Evolutionary conservation across 92 coral and sea anemone species (phyloP).

Genomic region (Epizoanthus illoricatus): DNA sequence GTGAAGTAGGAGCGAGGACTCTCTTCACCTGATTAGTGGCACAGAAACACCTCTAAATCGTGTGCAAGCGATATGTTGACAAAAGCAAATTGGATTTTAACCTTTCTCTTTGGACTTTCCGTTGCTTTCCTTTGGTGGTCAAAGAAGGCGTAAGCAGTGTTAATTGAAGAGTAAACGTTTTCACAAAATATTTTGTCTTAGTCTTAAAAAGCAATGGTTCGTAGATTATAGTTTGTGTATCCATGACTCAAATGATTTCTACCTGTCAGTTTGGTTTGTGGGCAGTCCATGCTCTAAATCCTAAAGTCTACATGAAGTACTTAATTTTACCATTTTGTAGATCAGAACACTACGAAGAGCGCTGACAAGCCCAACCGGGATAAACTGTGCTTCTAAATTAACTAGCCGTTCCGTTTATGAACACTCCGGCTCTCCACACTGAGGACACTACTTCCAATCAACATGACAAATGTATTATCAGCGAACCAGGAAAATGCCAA

Average conservation of each 20-base stretch:
- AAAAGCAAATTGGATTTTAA: conserved; percentile 33
- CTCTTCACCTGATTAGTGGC: conserved; percentile 10
- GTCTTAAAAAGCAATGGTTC: neutral
- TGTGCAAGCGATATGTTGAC: conserved; percentile 40
- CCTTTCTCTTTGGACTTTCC: conserved; percentile 1
- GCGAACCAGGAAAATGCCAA: neutral
- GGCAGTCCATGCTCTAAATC: neutral
- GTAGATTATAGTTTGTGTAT: neutral
- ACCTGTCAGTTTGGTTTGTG: conserved; percentile 12
- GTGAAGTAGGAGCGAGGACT: neutral
- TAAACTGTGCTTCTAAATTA: neutral
- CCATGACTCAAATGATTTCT: neutral
- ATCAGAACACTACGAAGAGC: neutral
- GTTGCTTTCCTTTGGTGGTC: conserved; percentile 15
- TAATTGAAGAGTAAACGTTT: conserved; percentile 35
- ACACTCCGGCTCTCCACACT: neutral
- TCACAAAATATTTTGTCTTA: neutral
- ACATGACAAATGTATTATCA: neutral
- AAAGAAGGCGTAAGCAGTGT: conserved; percentile 22
- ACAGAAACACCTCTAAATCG: conserved; percentile 31
- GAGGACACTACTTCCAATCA: neutral
- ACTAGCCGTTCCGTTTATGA: neutral
- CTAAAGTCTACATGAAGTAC: neutral
- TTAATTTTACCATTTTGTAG: neutral
- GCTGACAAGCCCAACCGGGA: neutral